Base-by-base conservation (phyloP, 2,113 vertebrate genomes). In the Oriolus oriolus region DNA sequence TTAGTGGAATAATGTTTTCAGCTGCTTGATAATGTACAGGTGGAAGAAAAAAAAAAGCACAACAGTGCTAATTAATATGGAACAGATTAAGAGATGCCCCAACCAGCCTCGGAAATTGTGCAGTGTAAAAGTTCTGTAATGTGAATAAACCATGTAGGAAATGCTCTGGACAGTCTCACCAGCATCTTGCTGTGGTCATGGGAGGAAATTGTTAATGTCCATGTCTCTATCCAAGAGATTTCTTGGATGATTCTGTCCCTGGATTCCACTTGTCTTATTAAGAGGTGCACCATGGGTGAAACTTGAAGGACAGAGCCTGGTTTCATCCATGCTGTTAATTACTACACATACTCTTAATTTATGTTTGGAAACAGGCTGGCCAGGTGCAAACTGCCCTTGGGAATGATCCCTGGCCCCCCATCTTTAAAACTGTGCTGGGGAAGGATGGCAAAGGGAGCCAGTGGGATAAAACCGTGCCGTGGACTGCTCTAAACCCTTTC, bases 1-100 rank as follows among this genome's bases (percentile, higher is more conserved):
- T 79, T 79, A 95, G 68, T 44, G 49, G 66, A 76, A 79, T 87
- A 76, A 82, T 41, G 75, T 71, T 95, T 93, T 95, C 80, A 93
- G 70, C 78, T 79, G 37, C 57, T 96, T 69, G 41, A 60, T 91
- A 91, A 80, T 30, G 61, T 69, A 64, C 61, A 83, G 80, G 66
- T 49, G 61, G 18, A 16, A 3, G 24, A 2, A 59, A 35, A 6
- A 64, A 35, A 5, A 41, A 35, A 7, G 14, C 17, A 21, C 52
- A 79, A 9, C 28, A 64, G 19, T 5, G 6, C 31, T 79, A 84
- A 91, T 85, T 90, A 84, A 85, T 82, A 45, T n/a, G 47, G 74
- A 60, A 70, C 2, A 8, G 45, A 76, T 77, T 41, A 61, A 65
- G 63, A 60, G 52, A 15, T 87, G 84, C 18, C 49, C 61, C 10